Percentiles rank a stretch among this genome's conserved stretches.
Conservation (phyloP, 2,888 invertebrate genomes). For the Drosophila pseudotakahashii region DNA sequence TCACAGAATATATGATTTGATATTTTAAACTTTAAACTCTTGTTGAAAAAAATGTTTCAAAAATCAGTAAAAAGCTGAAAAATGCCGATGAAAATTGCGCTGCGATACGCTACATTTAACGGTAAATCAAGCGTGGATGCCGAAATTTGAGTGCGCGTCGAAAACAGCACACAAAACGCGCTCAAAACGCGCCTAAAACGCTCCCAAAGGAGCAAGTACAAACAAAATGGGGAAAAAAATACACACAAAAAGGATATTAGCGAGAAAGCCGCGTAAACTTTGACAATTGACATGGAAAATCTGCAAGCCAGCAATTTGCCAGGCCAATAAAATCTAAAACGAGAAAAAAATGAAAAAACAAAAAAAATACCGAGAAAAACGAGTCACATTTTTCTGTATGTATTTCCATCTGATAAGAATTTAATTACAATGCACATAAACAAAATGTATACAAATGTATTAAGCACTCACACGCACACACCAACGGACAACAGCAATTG, state of each 20-base stretch:
- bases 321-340: constrained; percentile 37
- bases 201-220: constrained; percentile 10
- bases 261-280: constrained; percentile 49
- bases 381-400: constrained; percentile 48
- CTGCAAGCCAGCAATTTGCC: constrained; percentile 57
- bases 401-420: constrained; percentile 73
- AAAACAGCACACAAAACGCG: constrained; percentile 31
- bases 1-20: too few relatives aligned
- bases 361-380: constrained; percentile 5
- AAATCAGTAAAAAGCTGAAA: neutral
- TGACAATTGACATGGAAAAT: constrained; percentile 72
- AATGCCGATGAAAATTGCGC: neutral
- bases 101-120: constrained; percentile 42
- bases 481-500: neutral
- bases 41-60: too few relatives aligned
- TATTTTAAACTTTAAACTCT: too few relatives aligned
- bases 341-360: neutral
- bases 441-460: constrained; percentile 71
- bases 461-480: constrained; percentile 50
- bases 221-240: neutral
- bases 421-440: constrained; percentile 75
- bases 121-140: constrained; percentile 49
- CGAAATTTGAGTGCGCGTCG: constrained; percentile 44
- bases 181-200: constrained; percentile 1
- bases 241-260: constrained; percentile 8